Conservation (phyloP, 2,113 vertebrate species). For the Aphelocoma coerulescens region DNA sequence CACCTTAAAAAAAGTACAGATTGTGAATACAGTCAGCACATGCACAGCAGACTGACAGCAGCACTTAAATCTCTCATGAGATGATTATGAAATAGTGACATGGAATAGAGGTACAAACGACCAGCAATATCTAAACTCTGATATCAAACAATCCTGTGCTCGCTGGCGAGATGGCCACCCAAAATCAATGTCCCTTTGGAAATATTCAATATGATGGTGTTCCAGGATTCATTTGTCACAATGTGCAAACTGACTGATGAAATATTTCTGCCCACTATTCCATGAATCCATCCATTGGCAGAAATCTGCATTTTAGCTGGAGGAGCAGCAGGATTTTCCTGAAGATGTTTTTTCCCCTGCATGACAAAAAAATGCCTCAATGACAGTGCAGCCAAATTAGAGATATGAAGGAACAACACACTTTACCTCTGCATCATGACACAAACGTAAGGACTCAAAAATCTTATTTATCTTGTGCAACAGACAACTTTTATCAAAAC, state of each 20-base stretch:
- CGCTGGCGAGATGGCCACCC: background rate
- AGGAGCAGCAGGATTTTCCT: background rate
- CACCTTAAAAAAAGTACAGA: background rate
- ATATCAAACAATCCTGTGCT: background rate
- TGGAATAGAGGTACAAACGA: background rate
- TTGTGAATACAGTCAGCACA: background rate
- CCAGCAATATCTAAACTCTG: background rate
- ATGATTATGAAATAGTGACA: conserved; percentile 14
- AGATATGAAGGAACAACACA: background rate
- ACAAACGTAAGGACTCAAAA: background rate
- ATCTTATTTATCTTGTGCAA: background rate
- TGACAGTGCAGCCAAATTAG: background rate
- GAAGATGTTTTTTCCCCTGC: background rate
- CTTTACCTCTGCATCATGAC: background rate
- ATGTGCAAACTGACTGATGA: background rate
- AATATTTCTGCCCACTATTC: background rate
- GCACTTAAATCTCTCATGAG: background rate
- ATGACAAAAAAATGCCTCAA: background rate
- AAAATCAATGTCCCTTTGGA: background rate
- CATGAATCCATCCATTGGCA: background rate
- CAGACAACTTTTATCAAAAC: background rate
- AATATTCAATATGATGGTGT: fast-evolving
- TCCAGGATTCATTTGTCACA: background rate
- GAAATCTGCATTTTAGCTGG: background rate
- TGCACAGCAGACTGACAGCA: background rate